Base-by-base conservation (phyloP, 2,888 invertebrate species). In the Calameuta idolon region DNA sequence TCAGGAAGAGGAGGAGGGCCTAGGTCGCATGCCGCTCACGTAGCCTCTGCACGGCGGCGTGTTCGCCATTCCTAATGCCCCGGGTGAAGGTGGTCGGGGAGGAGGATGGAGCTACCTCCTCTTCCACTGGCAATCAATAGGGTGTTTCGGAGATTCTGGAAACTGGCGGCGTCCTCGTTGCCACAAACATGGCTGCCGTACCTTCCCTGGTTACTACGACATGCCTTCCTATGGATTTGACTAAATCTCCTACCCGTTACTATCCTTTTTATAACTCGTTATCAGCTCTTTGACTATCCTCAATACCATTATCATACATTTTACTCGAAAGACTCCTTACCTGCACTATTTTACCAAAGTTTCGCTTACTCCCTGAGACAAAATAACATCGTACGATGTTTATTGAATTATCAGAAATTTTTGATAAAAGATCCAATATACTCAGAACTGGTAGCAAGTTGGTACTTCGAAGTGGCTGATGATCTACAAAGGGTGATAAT, bases 61-160 rank as follows among this genome's bases (percentile, higher is more conserved):
- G 93, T 93, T 93, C 93, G 92, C 93, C 93, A 93, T 93, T 92
- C 93, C 92, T 93, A 93, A 93, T 93, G 92, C 92, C 91, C 88
- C 89, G 88, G 87, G 87, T 89, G 89, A 79, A 80, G 79, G 80
- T 80, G 77, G 81, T 69, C 80, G 78, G 77, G 78, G 69, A 69
- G 79, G 79, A 85, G 86, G 87, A 87, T 85, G 85, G 85, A 83
- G 84, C 88, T 87, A 88, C 88, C 84, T 85, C 86, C 84, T 83
- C 86, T 84, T 85, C 83, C 85, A 82, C 86, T 85, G 90, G 92
- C 92, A 93, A 93, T 93, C 93, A 93, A 93, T 93, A 93, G 93
- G 92, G 92, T 92, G 92, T 93, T 93, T 92, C 90, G 89, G 88
- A 87, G 89, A 90, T 90, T 90, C 90, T 88, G 89, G 86, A 89